Conservation (phyloP, 2,888 invertebrate species). For the Argyra leucocephala region DNA sequence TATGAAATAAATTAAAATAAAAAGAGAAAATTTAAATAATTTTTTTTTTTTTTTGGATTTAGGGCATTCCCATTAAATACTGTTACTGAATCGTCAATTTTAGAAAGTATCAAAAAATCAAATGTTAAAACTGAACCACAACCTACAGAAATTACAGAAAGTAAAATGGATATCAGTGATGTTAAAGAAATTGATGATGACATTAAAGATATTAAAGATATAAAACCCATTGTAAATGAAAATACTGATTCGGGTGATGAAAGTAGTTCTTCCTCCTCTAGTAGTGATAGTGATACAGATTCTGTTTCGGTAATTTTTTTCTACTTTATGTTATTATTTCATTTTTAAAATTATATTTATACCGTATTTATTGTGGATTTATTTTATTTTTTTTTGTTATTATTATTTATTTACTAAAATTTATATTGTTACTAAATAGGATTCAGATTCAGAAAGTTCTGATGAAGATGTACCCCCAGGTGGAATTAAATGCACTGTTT, state of each 20-base stretch:
- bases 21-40: slow-evolving; percentile 7
- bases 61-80: slow-evolving; percentile 90
- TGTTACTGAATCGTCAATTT: slow-evolving; percentile 42
- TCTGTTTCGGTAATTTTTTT: neutral
- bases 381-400: no score
- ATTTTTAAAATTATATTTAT: no score
- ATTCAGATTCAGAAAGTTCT: slow-evolving; percentile 25
- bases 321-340: no score
- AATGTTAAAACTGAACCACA: slow-evolving; percentile 16
- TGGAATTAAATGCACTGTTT: slow-evolving; percentile 49
- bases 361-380: no score
- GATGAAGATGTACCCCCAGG: slow-evolving; percentile 36
- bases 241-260: neutral
- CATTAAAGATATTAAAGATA: neutral
- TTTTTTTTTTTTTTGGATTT: slow-evolving; percentile 20
- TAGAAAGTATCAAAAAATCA: slow-evolving; percentile 23
- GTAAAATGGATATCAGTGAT: slow-evolving; percentile 14
- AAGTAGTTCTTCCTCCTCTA: neutral
- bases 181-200: neutral
- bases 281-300: neutral
- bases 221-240: neutral
- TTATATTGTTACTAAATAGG: no score
- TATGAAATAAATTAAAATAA: slow-evolving; percentile 10
- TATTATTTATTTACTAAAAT: no score
- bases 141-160: slow-evolving; percentile 14